A percentile compares a stretch with the other conserved stretches of the same genome.
Conservation (phyloP, 2,888 invertebrate species). For the Spodoptera exigua region DNA sequence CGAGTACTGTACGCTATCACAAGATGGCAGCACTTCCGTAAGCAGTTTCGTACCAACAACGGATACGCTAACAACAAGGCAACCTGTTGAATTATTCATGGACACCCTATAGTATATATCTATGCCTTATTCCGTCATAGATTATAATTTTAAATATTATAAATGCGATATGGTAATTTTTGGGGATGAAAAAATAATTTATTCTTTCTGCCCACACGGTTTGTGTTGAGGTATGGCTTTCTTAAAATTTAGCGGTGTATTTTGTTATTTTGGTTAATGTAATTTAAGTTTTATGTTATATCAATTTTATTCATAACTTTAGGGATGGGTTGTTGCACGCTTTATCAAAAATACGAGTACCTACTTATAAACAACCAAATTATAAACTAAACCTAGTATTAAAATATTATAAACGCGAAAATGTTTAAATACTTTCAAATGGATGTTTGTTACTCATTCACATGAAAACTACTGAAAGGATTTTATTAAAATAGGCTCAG, state of each 20-base stretch:
- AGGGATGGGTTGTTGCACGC: too few species aligned
- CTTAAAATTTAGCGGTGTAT: background rate
- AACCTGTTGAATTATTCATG: slow-evolving; percentile 65
- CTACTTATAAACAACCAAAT: too few species aligned
- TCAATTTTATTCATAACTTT: too few species aligned
- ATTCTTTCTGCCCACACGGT: background rate
- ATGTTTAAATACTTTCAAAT: too few species aligned
- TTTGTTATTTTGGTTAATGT: too few species aligned
- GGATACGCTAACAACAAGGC: slow-evolving; percentile 59
- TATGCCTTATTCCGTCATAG: slow-evolving; percentile 48
- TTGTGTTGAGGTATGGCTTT: background rate
- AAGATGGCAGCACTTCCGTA: slow-evolving; percentile 60
- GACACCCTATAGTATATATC: slow-evolving; percentile 57
- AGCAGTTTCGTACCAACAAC: slow-evolving; percentile 46
- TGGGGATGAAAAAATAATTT: slow-evolving; percentile 5
- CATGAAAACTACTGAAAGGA: too few species aligned
- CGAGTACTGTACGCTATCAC: slow-evolving; percentile 50
- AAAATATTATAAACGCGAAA: too few species aligned
- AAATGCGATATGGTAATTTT: slow-evolving; percentile 35
- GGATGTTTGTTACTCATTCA: too few species aligned
- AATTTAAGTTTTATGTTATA: too few species aligned
- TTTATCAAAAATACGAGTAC: too few species aligned
- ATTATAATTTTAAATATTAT: slow-evolving; percentile 57
- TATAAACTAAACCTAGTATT: too few species aligned
- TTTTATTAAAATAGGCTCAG: too few species aligned